Conservation (phyloP, 2,113 vertebrate genomes). For the Megaleporinus macrocephalus region DNA sequence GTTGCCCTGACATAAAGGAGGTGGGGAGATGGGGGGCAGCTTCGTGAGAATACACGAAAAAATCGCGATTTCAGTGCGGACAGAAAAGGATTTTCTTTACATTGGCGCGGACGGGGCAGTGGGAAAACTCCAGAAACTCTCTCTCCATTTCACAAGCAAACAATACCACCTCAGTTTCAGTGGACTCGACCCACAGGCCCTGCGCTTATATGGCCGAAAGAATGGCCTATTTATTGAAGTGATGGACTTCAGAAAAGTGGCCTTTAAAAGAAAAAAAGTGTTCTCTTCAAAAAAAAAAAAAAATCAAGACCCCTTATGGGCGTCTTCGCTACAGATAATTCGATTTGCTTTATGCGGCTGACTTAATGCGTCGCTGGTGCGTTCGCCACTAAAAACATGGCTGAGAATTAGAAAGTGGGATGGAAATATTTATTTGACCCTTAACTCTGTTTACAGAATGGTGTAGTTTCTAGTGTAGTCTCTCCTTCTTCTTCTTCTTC, state of each 20-base stretch:
- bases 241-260: conserved; percentile 44
- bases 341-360: conserved; percentile 6
- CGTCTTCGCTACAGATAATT: conserved; percentile 23
- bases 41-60: conserved; percentile 93
- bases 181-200: conserved; percentile 58
- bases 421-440: neutral
- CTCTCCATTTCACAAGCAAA: conserved; percentile 84
- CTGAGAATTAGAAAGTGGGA: neutral
- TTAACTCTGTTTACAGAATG: neutral
- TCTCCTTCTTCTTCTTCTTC: neutral
- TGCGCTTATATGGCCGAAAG: conserved; percentile 48
- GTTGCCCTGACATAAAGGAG: conserved; percentile 84
- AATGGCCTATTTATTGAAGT: conserved; percentile 56
- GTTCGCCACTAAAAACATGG: conserved; percentile 1
- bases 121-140: conserved; percentile 87
- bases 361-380: neutral
- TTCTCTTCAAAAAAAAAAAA: conserved; percentile 42
- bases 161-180: conserved; percentile 80
- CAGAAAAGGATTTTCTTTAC: conserved; percentile 86
- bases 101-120: conserved; percentile 83
- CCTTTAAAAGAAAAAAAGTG: conserved; percentile 35
- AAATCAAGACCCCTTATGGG: neutral
- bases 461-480: neutral
- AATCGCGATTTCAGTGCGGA: conserved; percentile 89
- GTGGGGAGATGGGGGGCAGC: conserved; percentile 70